Evolutionary conservation across 2,113 vertebrate species (phyloP).

Genomic region (Xenopus tropicalis): UCB_Xtro_10.0 CM004446.2:106347001-106347500

Average conservation of each 20-base stretch:
- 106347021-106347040: constrained; percentile 23
- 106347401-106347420: constrained; percentile 97
- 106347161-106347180: constrained; percentile 75
- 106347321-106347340: constrained; percentile 99
- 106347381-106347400: constrained; percentile 91
- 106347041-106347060: constrained; percentile 38
- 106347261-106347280: constrained; percentile 86
- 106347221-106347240: constrained; percentile 78
- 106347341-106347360: constrained; percentile 94
- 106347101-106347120: constrained; percentile 59
- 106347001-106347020: neutral
- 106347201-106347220: constrained; percentile 62
- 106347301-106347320: constrained; percentile 96
- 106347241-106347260: constrained; percentile 83
- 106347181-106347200: constrained; percentile 73
- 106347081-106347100: constrained; percentile 51
- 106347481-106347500: constrained; percentile 99
- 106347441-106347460: constrained; percentile 99
- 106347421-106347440: constrained; percentile 98
- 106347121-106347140: constrained; percentile 70
- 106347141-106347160: constrained; percentile 71
- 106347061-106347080: constrained; percentile 55
- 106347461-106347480: constrained; percentile 99
- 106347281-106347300: constrained; percentile 96
- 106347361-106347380: constrained; percentile 91